phyloP scores from a whole-genome alignment of 2,113 vertebrate genomes.

The Crotalus horridus region DNA sequence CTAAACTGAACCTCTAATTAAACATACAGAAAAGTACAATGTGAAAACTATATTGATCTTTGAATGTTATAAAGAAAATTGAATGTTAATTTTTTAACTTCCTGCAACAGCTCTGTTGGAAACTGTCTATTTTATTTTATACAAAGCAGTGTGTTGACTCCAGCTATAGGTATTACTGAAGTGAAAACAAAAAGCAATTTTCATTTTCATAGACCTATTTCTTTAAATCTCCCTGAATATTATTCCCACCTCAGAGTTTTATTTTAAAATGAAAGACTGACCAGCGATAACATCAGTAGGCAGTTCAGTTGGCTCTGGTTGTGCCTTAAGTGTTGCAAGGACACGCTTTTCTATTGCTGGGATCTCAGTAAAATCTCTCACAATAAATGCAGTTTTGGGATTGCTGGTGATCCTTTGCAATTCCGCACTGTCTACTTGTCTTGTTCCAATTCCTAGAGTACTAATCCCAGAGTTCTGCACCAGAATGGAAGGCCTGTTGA shows the following conservation, averaged over 20 bases:
- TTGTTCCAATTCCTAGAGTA: constrained; percentile 80
- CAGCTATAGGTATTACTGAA: too few species aligned
- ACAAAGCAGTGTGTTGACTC: background rate
- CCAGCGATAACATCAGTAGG: background rate
- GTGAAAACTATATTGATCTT: background rate
- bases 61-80: background rate
- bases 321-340: constrained; percentile 55
- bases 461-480: constrained; percentile 71
- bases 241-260: background rate
- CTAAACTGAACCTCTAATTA: background rate
- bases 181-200: background rate
- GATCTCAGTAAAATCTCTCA: constrained; percentile 77
- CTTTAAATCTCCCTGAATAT: background rate
- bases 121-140: background rate
- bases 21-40: background rate
- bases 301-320: constrained; percentile 31
- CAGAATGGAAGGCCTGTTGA: constrained; percentile 69
- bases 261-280: constrained; percentile 41
- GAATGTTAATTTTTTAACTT: background rate
- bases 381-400: constrained; percentile 68
- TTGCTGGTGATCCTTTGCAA: constrained; percentile 72
- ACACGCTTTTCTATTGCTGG: constrained; percentile 66
- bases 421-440: constrained; percentile 72
- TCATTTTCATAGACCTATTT: background rate
- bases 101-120: background rate